A percentile compares a stretch with the other conserved stretches of the same genome.
Conservation (phyloP, 2,888 invertebrate species). For the Latrodectus hesperus region DNA sequence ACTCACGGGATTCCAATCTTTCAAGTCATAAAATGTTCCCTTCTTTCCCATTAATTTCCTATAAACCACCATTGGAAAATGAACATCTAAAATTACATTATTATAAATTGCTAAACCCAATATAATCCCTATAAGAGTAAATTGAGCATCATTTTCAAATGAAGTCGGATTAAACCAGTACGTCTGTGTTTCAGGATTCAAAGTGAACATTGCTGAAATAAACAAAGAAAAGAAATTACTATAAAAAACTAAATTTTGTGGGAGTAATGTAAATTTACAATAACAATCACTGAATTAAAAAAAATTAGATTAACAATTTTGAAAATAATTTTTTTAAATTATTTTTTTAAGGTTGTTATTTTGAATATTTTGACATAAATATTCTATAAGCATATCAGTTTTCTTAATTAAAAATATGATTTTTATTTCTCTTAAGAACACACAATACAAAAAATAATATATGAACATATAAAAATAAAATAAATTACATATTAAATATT, state of each 20-base stretch:
- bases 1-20: slow-evolving; percentile 90
- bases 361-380: too few species aligned
- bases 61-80: slow-evolving; percentile 96
- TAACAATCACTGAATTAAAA: too few species aligned
- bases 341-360: too few species aligned
- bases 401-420: too few species aligned
- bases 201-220: slow-evolving; percentile 78
- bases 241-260: neutral
- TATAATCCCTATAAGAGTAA: slow-evolving; percentile 93
- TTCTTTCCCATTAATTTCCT: slow-evolving; percentile 92
- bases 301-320: too few species aligned
- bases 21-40: slow-evolving; percentile 89
- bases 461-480: too few species aligned
- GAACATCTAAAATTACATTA: slow-evolving; percentile 93
- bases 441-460: too few species aligned
- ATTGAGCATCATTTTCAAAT: slow-evolving; percentile 95
- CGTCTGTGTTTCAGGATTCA: slow-evolving; percentile 78
- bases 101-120: slow-evolving; percentile 97
- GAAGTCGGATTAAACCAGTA: slow-evolving; percentile 94
- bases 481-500: too few species aligned
- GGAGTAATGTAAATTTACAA: too few species aligned
- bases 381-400: too few species aligned
- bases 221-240: neutral
- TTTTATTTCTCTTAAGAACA: too few species aligned
- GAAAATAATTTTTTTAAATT: too few species aligned